Evolutionary conservation across 2,113 vertebrate genomes (phyloP), one percentile per base, ranked within the genome.

Genomic region (Promerops cafer): DNA sequence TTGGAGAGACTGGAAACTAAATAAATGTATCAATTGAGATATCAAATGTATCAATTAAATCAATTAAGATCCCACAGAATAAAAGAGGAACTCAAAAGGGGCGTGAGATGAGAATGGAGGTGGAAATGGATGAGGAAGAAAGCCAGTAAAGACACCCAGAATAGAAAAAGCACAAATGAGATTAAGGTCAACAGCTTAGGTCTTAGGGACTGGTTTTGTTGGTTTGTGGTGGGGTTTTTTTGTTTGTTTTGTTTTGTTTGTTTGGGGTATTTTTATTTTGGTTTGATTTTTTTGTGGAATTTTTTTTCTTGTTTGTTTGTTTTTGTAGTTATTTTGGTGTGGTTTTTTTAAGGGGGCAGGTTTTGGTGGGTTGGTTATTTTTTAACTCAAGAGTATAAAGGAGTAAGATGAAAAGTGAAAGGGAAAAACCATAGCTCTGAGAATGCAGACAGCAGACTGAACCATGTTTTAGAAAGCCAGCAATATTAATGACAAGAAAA

Each of bases 291-390:
- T 22, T 26, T 8, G 30, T 28, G n/a, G 23, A 15, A 7, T 72
- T 44, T 49, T 47, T 19, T 50, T 26, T 11, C 4, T 37, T 7
- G 9, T 15, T 81, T 68, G 3, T 16, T 44, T 52, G 11, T 24
- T 37, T 24, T 20, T n/a, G 9, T 54, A 23, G 23, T n/a, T 19
- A n/a, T 66, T 85, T 75, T 66, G 13, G 18, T 47, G 22, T 11
- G 7, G 0, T 2, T n/a, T 37, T 83, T 35, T 39, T 18, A 4
- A 18, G 1, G 3, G 9, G 3, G 2, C 3, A 17, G 7, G 8
- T 35, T 31, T 17, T 3, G 15, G 14, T 53, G 11, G 11, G 10
- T 59, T 76, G 27, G 4, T 52, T 37, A 14, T 22, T 49, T 66
- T 66, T 22, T 65, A 61, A 35, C 11, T 76, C 5, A 79, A 6